Conservation (phyloP, 1,140 invertebrate species). For the Trichonephila clavipes region DNA sequence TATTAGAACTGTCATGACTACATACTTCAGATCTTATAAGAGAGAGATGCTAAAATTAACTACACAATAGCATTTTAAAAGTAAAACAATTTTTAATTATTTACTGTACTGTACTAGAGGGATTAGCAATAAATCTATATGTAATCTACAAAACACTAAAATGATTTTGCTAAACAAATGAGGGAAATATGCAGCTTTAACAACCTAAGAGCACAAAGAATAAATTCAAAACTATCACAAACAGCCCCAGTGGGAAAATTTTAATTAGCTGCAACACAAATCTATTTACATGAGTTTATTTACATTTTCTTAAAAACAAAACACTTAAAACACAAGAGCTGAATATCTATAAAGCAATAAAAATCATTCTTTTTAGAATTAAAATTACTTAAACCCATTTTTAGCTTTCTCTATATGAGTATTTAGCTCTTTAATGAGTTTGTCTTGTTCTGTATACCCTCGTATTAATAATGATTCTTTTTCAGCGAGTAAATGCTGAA, state of each 20-base stretch:
- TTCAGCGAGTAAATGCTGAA: slow-evolving; percentile 52
- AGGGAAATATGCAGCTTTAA: not conserved
- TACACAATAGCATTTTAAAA: not conserved
- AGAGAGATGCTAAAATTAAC: not conserved
- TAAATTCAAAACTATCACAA: not conserved
- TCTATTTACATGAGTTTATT: slow-evolving; percentile 16
- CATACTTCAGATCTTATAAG: not conserved
- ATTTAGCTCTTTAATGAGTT: slow-evolving; percentile 70
- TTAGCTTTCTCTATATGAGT: slow-evolving; percentile 71
- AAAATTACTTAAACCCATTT: slow-evolving; percentile 34
- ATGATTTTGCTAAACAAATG: not conserved
- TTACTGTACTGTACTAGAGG: not conserved
- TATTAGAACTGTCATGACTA: not conserved
- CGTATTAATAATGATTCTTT: slow-evolving; percentile 42
- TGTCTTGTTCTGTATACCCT: slow-evolving; percentile 72
- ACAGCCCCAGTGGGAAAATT: not conserved
- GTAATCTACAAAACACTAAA: not conserved
- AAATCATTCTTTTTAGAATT: not conserved
- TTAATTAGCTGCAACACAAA: not conserved
- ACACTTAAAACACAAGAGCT: not conserved
- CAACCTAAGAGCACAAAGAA: not conserved
- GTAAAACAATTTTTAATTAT: not conserved
- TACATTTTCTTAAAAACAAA: not conserved
- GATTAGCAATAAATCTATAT: not conserved
- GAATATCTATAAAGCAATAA: not conserved